A percentile compares a stretch with the other conserved stretches of the same genome.
Conservation (phyloP, 2,888 invertebrate species). For the Gari tellinella region DNA sequence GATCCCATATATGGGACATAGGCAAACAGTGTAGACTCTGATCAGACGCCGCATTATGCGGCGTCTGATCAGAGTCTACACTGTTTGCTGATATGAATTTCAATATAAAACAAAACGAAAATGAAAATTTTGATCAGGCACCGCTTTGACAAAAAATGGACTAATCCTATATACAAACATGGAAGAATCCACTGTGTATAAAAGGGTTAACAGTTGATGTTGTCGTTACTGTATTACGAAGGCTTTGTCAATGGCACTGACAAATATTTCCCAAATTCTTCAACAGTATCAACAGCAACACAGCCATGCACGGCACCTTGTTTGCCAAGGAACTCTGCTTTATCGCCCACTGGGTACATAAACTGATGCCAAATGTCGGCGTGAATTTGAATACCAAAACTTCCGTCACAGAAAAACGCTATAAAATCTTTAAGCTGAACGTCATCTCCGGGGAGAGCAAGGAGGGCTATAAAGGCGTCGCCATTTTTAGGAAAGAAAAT, state of each 20-base stretch:
- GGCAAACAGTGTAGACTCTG: too few relatives aligned
- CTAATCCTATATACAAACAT: too few relatives aligned
- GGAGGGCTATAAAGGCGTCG: conserved; percentile 53
- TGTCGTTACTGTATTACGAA: conserved; percentile 3
- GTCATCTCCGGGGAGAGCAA: conserved; percentile 64
- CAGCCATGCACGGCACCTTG: conserved; percentile 68
- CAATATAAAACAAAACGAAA: too few relatives aligned
- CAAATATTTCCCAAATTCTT: conserved; percentile 64
- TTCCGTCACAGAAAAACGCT: conserved; percentile 70
- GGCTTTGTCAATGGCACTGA: conserved; percentile 59
- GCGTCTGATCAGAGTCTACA: too few relatives aligned
- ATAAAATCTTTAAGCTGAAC: conserved; percentile 60
- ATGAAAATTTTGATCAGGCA: too few relatives aligned
- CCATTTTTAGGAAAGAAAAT: conserved; percentile 63
- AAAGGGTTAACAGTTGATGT: too few relatives aligned
- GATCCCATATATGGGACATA: too few relatives aligned
- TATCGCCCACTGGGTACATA: conserved; percentile 59
- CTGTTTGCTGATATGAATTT: too few relatives aligned
- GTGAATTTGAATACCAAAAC: conserved; percentile 67
- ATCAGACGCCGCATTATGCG: too few relatives aligned
- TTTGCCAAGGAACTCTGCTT: conserved; percentile 61
- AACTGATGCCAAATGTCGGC: conserved; percentile 69
- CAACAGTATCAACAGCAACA: conserved; percentile 62
- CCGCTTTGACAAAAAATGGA: too few relatives aligned
- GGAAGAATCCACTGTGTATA: too few relatives aligned